Evolutionary conservation across 2,113 vertebrate genomes (phyloP).

Genomic region (Peromyscus polionotus): DNA sequence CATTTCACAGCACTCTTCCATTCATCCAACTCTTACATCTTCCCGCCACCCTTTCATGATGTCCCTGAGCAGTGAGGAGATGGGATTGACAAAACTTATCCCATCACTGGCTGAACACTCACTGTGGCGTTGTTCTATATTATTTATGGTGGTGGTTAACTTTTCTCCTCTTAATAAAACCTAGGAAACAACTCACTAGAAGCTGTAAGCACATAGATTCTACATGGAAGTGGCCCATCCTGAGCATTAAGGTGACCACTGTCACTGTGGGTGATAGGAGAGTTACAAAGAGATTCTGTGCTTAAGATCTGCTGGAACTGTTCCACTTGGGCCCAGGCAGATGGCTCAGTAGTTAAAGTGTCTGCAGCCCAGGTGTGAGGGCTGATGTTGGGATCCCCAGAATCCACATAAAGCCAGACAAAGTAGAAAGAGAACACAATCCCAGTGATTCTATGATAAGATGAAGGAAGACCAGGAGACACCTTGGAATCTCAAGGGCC

Average conservation of each 20-base stretch:
- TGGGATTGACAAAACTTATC: neutral
- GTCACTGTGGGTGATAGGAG: neutral
- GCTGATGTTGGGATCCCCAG: neutral
- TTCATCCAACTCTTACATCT: neutral
- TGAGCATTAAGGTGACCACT: neutral
- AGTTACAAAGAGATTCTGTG: neutral
- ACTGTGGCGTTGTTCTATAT: neutral
- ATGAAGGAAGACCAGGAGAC: neutral
- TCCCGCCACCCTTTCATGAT: neutral
- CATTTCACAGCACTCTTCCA: neutral
- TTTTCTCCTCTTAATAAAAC: neutral
- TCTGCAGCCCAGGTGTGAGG: neutral
- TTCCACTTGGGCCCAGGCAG: neutral
- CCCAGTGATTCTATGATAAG: neutral
- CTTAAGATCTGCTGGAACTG: neutral
- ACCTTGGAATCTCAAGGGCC: neutral
- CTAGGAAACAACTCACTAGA: neutral
- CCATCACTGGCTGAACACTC: neutral
- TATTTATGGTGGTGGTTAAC: neutral
- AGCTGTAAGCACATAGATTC: neutral
- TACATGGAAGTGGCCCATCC: neutral
- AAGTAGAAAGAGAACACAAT: neutral
- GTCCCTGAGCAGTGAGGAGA: neutral
- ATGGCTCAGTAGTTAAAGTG: neutral
- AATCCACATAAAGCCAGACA: neutral